Evolutionary conservation across 2,888 invertebrate genomes (phyloP).

Genomic region (Leptopterna dolabrata): DNA sequence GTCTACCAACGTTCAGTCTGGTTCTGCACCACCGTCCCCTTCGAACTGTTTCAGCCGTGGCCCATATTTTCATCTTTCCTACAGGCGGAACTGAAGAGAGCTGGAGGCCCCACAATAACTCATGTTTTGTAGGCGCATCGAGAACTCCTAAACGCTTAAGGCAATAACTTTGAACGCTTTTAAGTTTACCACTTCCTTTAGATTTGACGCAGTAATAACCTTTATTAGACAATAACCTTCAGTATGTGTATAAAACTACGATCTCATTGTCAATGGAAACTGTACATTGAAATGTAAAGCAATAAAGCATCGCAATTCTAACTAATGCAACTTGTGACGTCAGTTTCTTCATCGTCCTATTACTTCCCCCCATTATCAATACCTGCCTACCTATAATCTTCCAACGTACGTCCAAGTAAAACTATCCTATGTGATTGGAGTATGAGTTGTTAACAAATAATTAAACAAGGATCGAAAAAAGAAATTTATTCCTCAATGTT

Average conservation of each 20-base stretch:
- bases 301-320: neutral
- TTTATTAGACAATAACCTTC: conserved; percentile 27
- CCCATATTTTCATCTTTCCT: too few species aligned
- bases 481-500: neutral
- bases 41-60: too few species aligned
- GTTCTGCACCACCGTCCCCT: too few species aligned
- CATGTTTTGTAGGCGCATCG: neutral
- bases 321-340: too few species aligned
- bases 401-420: too few species aligned
- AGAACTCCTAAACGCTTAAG: neutral
- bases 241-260: neutral
- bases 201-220: neutral
- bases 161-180: neutral
- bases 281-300: conserved; percentile 21
- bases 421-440: too few species aligned
- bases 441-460: too few species aligned
- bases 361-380: too few species aligned
- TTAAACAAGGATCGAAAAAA: neutral
- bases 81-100: neutral
- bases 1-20: too few species aligned
- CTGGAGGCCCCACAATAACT: neutral
- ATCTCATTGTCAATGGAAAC: conserved; percentile 9
- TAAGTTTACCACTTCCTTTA: neutral
- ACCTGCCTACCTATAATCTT: too few species aligned
- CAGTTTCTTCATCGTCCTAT: too few species aligned